Evolutionary conservation across 2,113 vertebrate species (phyloP).

Genomic region (Clarias gariepinus): DNA sequence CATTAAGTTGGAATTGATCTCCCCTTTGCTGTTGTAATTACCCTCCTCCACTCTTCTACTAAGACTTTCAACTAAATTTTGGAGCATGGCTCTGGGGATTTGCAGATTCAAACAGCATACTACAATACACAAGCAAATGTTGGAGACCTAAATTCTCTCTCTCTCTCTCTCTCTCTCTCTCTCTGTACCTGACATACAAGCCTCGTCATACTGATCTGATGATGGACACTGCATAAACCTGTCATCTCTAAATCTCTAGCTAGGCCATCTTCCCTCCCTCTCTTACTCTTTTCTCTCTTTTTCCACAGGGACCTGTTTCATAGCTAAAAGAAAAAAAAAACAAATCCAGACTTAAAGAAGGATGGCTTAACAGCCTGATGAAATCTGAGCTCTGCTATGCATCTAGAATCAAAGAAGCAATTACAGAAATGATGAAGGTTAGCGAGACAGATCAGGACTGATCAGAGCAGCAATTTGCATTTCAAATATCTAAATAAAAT

Average conservation of each 20-base stretch:
- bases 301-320: not conserved
- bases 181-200: not conserved
- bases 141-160: not conserved
- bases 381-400: not conserved
- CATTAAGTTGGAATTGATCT: not conserved
- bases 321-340: not conserved
- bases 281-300: not conserved
- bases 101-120: not conserved
- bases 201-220: slow-evolving; percentile 7
- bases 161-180: not conserved
- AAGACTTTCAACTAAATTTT: not conserved
- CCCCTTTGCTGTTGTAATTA: not conserved
- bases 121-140: not conserved
- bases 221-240: slow-evolving; percentile 20
- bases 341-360: not conserved
- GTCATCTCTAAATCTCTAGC: not conserved
- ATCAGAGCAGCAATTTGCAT: slow-evolving; percentile 15
- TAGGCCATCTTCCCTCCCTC: not conserved
- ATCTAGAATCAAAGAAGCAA: slow-evolving; percentile 25
- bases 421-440: slow-evolving; percentile 11
- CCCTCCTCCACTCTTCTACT: not conserved
- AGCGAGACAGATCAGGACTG: not conserved
- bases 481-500: not conserved
- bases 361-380: slow-evolving; percentile 4
- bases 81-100: not conserved